Base-by-base conservation (phyloP, 2,888 invertebrate genomes). In the Tiphia femorata region DNA sequence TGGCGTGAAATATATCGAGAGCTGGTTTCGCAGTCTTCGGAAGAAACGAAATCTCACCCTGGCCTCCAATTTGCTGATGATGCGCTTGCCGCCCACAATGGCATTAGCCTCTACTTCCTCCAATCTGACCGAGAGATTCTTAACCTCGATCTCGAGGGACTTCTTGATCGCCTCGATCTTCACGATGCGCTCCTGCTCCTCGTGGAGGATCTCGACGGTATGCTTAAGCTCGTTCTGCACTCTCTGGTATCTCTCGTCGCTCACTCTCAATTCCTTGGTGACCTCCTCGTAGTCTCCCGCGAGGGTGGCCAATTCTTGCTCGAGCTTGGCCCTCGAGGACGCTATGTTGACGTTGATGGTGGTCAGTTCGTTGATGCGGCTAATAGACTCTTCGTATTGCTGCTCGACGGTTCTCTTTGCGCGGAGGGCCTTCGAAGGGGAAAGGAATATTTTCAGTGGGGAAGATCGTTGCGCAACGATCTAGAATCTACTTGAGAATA, bases 161-260 rank as follows among this genome's bases (percentile, higher is more conserved):
- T 97, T 97, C 90, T 97, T 96, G 87, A 97, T 93, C 75, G 97
- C 92, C 87, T 98, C 97, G 85, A 97, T 95, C 89, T 97, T 97
- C 79, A 97, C 93, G 78, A 96, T 93, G 84, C 97, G 95, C 84
- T 97, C 97, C 85, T 96, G 95, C 85, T 98, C 97, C 84, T 97
- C 97, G 84, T 97, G 96, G 79, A 97, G 87, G 78, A 92, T 90
- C 85, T 97, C 97, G 53, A 96, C 92, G 78, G 95, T 95, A 86
- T 96, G 95, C 86, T 96, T 96, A 81, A 97, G 88, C 85, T 98
- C 97, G 83, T 91, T 90, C 88, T 92, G 86, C 70, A 96, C 93
- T 84, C 96, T 93, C 87, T 96, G 96, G 89, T 91, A 96, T 86
- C 96, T 93, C 86, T 97, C 97, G 84, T 97, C 97, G 81, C 91